These are phyloP conservation scores for Megathymus violae DNA, from an alignment of 1,140 invertebrate genomes.

Conservation along the genomic window DNA sequence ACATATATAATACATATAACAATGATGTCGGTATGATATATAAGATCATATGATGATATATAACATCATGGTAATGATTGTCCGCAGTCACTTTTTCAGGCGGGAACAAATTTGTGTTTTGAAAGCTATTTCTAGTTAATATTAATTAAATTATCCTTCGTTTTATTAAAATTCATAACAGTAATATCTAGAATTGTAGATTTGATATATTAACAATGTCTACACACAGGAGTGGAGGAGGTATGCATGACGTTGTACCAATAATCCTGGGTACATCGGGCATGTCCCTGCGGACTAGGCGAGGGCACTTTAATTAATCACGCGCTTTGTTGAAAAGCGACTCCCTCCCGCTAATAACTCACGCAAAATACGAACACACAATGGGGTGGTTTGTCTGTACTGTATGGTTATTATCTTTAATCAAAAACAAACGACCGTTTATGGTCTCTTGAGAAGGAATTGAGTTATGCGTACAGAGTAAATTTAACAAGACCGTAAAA, in stretches of 20 bases:
- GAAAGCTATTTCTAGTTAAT: too few relatives aligned
- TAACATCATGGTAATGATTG: too few relatives aligned
- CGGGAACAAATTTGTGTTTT: too few relatives aligned
- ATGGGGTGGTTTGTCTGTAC: conserved; percentile 57
- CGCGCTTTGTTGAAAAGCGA: conserved; percentile 62
- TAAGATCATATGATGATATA: too few relatives aligned
- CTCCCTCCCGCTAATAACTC: conserved; percentile 60
- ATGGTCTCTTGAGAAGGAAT: conserved; percentile 24
- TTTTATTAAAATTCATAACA: too few relatives aligned
- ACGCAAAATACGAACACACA: conserved; percentile 56
- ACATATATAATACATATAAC: too few relatives aligned
- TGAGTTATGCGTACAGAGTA: conserved; percentile 13
- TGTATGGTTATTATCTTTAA: conserved; percentile 60
- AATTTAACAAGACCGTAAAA: background rate
- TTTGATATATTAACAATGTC: too few relatives aligned
- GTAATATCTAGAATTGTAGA: too few relatives aligned
- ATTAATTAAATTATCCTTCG: too few relatives aligned
- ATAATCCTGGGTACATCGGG: conserved; percentile 58
- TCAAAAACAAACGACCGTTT: conserved; percentile 46
- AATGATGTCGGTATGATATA: too few relatives aligned
- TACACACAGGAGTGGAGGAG: conserved; percentile 30
- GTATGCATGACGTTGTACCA: conserved; percentile 56
- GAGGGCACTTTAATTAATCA: conserved; percentile 79
- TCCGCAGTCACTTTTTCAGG: too few relatives aligned
- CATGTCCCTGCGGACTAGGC: conserved; percentile 63